These are phyloP conservation scores for Bellardia pandia DNA, from an alignment of 2,888 invertebrate species.

Conservation along the genomic window DNA sequence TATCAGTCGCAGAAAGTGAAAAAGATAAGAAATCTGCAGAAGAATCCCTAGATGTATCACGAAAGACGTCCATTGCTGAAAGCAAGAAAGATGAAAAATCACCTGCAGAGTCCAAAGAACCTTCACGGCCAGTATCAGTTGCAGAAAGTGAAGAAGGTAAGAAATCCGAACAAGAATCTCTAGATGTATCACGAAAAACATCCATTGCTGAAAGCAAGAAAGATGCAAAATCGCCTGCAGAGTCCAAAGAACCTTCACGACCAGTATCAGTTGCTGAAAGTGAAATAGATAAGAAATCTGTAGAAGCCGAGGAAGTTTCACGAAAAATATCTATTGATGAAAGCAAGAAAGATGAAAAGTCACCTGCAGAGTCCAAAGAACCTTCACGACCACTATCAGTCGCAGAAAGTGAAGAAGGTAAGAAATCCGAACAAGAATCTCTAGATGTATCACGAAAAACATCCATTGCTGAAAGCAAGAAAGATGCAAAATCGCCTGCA, in stretches of 20 bases:
- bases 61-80: slow-evolving; percentile 23
- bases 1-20: slow-evolving; percentile 37
- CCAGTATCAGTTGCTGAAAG: slow-evolving; percentile 49
- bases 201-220: slow-evolving; percentile 51
- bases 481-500: slow-evolving; percentile 69
- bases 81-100: slow-evolving; percentile 34
- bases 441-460: slow-evolving; percentile 76
- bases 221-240: slow-evolving; percentile 60
- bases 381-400: too few species aligned
- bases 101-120: slow-evolving; percentile 28
- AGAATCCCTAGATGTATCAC: slow-evolving; percentile 70
- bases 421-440: too few species aligned
- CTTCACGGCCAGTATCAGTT: slow-evolving; percentile 52
- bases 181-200: slow-evolving; percentile 35
- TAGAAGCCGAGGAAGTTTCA: too few species aligned
- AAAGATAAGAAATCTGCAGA: slow-evolving; percentile 72
- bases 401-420: too few species aligned
- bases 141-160: slow-evolving; percentile 58
- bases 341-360: too few species aligned
- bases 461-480: slow-evolving; percentile 75
- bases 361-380: too few species aligned
- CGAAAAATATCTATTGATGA: too few species aligned
- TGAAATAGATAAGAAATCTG: too few species aligned
- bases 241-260: slow-evolving; percentile 55
- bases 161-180: slow-evolving; percentile 32